Percentiles rank a stretch among this genome's conserved stretches.
These are phyloP conservation scores for Taenaris catops DNA, from an alignment of 2,888 invertebrate species.

Conservation along the genomic window DNA sequence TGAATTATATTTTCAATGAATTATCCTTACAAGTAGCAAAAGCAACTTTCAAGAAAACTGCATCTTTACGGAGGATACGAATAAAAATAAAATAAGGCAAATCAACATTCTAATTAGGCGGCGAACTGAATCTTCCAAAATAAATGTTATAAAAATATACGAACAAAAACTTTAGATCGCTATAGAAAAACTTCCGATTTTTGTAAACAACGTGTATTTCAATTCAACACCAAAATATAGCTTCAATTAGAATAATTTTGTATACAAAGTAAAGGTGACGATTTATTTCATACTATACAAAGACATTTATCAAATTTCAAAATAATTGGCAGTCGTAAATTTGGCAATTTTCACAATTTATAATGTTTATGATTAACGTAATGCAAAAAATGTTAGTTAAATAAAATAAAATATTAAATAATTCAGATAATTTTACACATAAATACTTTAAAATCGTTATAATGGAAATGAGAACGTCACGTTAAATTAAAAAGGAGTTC, in stretches of 20 bases:
- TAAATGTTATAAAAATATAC: slow-evolving; percentile 61
- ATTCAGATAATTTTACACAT: too few relatives aligned
- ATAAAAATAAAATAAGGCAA: slow-evolving; percentile 31
- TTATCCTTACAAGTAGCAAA: slow-evolving; percentile 28
- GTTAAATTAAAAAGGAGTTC: too few relatives aligned
- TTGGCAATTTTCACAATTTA: slow-evolving; percentile 45
- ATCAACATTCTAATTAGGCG: slow-evolving; percentile 34
- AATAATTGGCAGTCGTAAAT: slow-evolving; percentile 60
- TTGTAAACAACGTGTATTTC: slow-evolving; percentile 65
- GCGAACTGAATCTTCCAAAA: slow-evolving; percentile 73
- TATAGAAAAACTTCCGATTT: slow-evolving; percentile 40
- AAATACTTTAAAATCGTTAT: too few relatives aligned
- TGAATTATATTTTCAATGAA: too few relatives aligned
- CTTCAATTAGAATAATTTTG: slow-evolving; percentile 49
- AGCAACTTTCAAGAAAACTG: slow-evolving; percentile 70
- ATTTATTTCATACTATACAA: slow-evolving; percentile 38
- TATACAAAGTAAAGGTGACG: slow-evolving; percentile 46
- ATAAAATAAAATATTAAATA: background rate
- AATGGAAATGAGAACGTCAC: too few relatives aligned
- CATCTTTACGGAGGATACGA: slow-evolving; percentile 25
- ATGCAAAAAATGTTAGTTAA: slow-evolving; percentile 2
- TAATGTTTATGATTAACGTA: background rate
- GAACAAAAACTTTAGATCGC: slow-evolving; percentile 36
- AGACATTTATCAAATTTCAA: slow-evolving; percentile 38
- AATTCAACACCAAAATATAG: slow-evolving; percentile 70